Evolutionary conservation across 2,797 vertebrate genomes (phyloP), one percentile per base, ranked within the genome.

Genomic region (Epinephelus awoara): DNA sequence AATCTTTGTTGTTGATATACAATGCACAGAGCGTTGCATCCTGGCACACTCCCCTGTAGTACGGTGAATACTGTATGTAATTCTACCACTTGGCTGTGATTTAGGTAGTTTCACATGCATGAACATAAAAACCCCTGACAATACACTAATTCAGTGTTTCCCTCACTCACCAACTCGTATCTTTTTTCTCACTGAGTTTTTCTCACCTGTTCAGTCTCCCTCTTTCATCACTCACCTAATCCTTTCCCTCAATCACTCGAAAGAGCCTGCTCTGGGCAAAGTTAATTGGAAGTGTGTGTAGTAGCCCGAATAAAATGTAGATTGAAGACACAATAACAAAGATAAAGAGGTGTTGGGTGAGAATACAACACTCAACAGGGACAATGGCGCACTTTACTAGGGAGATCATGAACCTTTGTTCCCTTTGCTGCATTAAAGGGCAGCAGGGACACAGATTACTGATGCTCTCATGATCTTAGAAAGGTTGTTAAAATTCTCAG

Each of bases 281-380:
- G 63, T 70, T 90, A 90, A 89, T 83, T 88, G 77, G 65, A 81
- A 78, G 40, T 51, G 77, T 76, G 83, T 81, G 85, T 72, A 75
- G 72, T 72, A 65, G 65, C 57, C 57, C 23, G 23, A 59, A 79
- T 75, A 88, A 82, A 89, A 85, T 79, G 81, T 62, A 83, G 82
- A 86, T 68, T 78, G 66, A 86, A 82, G 85, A 82, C 65, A 62
- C 55, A 51, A 56, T 83, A 83, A 75, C 59, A 79, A 79, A 77
- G 77, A 85, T 56, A 72, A 83, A 83, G 59, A 66, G 27, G 42
- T 50, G 42, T 9, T 58, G 46, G 46, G 6, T 67, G 72, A 66
- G 52, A 71, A 73, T 42, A 34, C 61, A 59, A 67, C 40, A 65
- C 40, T 23, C 38, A 79, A 63, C 47, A 23, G 29, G 72, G 67